Conservation (phyloP, 2,113 vertebrate species). For the Excalfactoria chinensis region DNA sequence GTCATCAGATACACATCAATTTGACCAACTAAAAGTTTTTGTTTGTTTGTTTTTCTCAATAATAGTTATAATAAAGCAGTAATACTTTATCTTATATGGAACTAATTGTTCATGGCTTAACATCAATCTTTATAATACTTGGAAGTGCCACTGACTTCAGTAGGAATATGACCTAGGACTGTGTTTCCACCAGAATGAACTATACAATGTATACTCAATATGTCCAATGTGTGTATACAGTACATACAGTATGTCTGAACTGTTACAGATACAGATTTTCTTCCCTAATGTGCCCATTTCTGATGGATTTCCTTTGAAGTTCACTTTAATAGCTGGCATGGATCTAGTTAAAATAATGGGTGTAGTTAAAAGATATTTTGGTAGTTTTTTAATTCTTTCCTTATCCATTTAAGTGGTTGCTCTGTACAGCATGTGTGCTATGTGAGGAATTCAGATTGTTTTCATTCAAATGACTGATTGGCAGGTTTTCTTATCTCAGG, state of each 20-base stretch:
- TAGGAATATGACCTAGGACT: neutral
- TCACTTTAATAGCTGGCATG: neutral
- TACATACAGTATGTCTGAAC: neutral
- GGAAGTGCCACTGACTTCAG: neutral
- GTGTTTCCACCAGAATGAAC: neutral
- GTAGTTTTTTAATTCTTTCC: neutral
- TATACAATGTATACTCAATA: no score
- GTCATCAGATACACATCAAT: rapidly evolving
- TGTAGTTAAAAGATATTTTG: neutral
- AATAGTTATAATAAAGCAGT: neutral
- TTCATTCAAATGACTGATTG: neutral
- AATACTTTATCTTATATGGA: neutral
- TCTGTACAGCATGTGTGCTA: neutral
- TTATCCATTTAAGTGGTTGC: neutral
- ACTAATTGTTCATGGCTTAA: neutral
- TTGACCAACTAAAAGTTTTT: neutral
- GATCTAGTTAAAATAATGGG: neutral
- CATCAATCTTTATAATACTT: neutral
- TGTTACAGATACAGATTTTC: neutral
- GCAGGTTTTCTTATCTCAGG: constrained; percentile 10
- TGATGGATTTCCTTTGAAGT: neutral
- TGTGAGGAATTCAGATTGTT: constrained; percentile 10
- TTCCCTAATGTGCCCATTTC: neutral
- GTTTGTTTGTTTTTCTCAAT: neutral
- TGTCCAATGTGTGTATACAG: neutral